phyloP scores from a whole-genome alignment of 2,888 invertebrate species.

The Xylota segnis region DNA sequence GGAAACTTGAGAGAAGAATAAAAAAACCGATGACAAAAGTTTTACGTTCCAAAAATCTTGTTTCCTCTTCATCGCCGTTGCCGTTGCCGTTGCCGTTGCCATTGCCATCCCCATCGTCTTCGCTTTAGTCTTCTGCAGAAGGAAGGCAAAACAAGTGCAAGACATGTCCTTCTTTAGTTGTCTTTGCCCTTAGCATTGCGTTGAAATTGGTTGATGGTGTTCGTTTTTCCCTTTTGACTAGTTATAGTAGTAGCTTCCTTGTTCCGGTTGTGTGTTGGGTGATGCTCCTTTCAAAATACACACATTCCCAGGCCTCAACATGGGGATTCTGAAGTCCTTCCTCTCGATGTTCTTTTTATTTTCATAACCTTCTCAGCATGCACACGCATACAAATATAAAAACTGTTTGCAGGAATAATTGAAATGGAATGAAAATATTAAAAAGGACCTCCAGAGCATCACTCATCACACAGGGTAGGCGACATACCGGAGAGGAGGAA shows the following conservation, averaged over 20 bases:
- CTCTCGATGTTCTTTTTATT: constrained; percentile 17
- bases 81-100: no score
- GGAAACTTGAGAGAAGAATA: not conserved
- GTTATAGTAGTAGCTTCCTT: constrained; percentile 12
- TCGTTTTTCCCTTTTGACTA: not conserved
- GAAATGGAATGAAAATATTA: constrained; percentile 52
- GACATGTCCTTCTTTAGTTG: constrained; percentile 60
- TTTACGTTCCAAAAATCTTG: constrained; percentile 55
- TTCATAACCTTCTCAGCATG: constrained; percentile 15
- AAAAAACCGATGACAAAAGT: constrained; percentile 48
- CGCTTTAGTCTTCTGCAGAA: constrained; percentile 15
- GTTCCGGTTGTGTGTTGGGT: constrained; percentile 25
- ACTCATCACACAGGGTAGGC: not conserved
- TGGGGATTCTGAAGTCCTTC: constrained; percentile 12
- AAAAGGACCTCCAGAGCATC: constrained; percentile 40
- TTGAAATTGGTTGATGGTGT: constrained; percentile 33
- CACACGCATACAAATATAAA: constrained; percentile 1
- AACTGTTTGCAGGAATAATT: constrained; percentile 28
- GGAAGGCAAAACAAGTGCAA: constrained; percentile 57
- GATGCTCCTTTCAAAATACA: constrained; percentile 51
- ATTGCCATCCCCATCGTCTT: not conserved
- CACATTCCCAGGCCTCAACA: constrained; percentile 17
- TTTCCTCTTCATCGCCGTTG: constrained; percentile 8
- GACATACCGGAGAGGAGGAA: not conserved
- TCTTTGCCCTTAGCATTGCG: constrained; percentile 60